Conservation (phyloP, 1,140 invertebrate genomes). For the Scaptomyza graminum region DNA sequence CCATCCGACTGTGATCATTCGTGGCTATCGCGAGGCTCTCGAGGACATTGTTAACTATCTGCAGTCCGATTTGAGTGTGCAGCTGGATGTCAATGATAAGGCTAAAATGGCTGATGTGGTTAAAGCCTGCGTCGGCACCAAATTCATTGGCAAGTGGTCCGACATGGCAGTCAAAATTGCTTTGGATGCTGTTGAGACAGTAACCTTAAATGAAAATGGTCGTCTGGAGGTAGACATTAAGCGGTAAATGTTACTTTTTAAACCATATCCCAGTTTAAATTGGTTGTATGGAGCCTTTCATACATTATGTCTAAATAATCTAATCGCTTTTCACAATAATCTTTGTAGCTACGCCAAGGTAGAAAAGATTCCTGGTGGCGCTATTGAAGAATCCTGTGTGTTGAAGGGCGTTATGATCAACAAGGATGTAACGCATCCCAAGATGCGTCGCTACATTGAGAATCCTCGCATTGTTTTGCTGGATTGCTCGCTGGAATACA, state of each 20-base stretch:
- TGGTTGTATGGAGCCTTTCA: too few relatives aligned
- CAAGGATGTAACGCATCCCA: slow-evolving; percentile 99
- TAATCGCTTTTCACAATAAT: background rate
- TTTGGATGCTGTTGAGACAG: slow-evolving; percentile 96
- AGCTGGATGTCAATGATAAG: slow-evolving; percentile 93
- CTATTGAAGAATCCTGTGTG: slow-evolving; percentile 97
- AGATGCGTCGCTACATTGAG: slow-evolving; percentile 97
- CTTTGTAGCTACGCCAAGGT: slow-evolving; percentile 93
- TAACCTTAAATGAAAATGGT: slow-evolving; percentile 94
- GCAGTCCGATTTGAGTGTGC: slow-evolving; percentile 91
- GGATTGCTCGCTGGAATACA: slow-evolving; percentile 98
- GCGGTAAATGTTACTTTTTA: slow-evolving; percentile 84
- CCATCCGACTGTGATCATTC: slow-evolving; percentile 98
- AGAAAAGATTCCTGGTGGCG: slow-evolving; percentile 98
- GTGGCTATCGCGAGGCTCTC: slow-evolving; percentile 96
- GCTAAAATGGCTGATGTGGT: slow-evolving; percentile 93
- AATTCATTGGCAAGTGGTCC: slow-evolving; percentile 97
- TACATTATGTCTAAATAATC: too few relatives aligned
- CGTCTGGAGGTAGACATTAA: slow-evolving; percentile 99
- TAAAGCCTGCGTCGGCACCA: slow-evolving; percentile 98
- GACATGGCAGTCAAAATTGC: slow-evolving; percentile 98
- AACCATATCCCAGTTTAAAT: too few relatives aligned
- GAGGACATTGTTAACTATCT: slow-evolving; percentile 95
- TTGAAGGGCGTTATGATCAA: slow-evolving; percentile 98
- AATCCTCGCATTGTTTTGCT: slow-evolving; percentile 97